Conservation (phyloP, 2,797 vertebrate genomes). For the Malacoctenus gilli region DNA sequence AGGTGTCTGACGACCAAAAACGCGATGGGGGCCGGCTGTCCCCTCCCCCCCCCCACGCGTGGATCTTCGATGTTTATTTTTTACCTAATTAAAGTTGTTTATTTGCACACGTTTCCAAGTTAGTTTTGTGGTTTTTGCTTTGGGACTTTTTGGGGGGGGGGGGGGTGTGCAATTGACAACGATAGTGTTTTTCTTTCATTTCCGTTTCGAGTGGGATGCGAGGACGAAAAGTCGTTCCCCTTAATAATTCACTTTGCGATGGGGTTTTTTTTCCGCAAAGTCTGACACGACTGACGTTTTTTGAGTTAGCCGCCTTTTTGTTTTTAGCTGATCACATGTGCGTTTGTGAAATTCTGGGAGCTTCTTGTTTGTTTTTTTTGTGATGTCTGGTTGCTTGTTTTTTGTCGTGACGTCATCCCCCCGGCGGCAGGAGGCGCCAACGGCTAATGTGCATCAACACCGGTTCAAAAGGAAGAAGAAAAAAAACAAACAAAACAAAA, state of each 20-base stretch:
- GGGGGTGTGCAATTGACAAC: too few relatives aligned
- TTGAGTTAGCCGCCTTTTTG: not conserved
- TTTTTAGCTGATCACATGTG: not conserved
- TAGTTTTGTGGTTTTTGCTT: slow-evolving; percentile 25
- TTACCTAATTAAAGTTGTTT: slow-evolving; percentile 33
- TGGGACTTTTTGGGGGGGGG: too few relatives aligned
- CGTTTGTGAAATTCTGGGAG: slow-evolving; percentile 29
- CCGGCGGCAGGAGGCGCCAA: slow-evolving; percentile 6
- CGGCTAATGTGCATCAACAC: not conserved
- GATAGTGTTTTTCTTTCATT: too few relatives aligned
- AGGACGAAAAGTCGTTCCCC: too few relatives aligned
- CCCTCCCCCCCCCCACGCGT: too few relatives aligned
- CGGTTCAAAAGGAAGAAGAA: not conserved
- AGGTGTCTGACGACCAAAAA: slow-evolving; percentile 74
- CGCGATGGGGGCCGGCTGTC: too few relatives aligned
- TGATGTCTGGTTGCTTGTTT: slow-evolving; percentile 26
- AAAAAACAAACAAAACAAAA: not conserved
- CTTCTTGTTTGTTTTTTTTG: slow-evolving; percentile 31
- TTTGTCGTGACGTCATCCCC: slow-evolving; percentile 32
- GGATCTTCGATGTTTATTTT: slow-evolving; percentile 37
- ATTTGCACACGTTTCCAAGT: slow-evolving; percentile 61
- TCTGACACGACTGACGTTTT: slow-evolving; percentile 15
- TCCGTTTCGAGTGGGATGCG: too few relatives aligned
- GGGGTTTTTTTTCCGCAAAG: too few relatives aligned
- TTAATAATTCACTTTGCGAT: too few relatives aligned